phyloP scores from a whole-genome alignment of 1,140 invertebrate species.

The Helicoverpa zea region DNA sequence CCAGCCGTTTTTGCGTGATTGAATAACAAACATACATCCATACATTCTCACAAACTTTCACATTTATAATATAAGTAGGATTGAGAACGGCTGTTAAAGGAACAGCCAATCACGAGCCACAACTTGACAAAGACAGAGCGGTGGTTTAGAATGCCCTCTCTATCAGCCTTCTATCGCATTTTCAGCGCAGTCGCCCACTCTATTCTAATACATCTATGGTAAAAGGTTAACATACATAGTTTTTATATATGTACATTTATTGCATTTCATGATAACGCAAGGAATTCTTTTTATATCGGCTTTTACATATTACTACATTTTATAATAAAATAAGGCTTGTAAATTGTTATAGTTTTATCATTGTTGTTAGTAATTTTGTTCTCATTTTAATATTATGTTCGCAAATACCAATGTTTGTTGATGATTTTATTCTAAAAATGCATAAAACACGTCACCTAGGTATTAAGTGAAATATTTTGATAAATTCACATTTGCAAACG shows the following conservation, averaged over 20 bases:
- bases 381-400: not conserved
- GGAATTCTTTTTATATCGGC: not conserved
- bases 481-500: conserved; percentile 15
- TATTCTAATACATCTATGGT: too few species aligned
- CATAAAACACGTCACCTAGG: not conserved
- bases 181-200: too few species aligned
- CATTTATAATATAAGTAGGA: too few species aligned
- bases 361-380: not conserved
- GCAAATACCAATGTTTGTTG: not conserved
- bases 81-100: too few species aligned
- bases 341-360: not conserved
- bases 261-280: not conserved
- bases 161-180: too few species aligned
- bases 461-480: conserved; percentile 21
- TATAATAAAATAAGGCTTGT: not conserved
- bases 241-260: not conserved
- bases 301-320: not conserved
- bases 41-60: too few species aligned
- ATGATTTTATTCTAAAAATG: not conserved
- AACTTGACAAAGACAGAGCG: too few species aligned
- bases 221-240: not conserved
- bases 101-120: too few species aligned
- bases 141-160: too few species aligned
- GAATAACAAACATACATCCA: too few species aligned
- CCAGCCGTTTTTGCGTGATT: too few species aligned